Percentiles rank a stretch among this genome's conserved stretches.
phyloP scores from a whole-genome alignment of 1,140 invertebrate species.

The Diorhabda carinulata region DNA sequence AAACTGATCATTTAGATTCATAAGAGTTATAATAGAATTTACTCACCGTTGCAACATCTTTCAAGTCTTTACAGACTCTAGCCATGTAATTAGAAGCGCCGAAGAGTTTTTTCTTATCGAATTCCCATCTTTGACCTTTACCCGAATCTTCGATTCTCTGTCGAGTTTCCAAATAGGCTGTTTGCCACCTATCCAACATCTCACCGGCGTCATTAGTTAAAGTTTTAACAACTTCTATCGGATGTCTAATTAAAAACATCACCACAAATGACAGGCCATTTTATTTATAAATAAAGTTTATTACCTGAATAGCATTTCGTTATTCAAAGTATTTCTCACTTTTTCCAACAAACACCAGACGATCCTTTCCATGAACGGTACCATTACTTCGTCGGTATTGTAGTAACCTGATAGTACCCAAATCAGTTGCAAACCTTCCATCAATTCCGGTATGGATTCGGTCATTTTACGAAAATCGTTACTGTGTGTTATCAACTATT shows the following conservation, averaged over 20 bases:
- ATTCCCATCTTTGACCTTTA: slow-evolving; percentile 84
- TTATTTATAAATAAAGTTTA: slow-evolving; percentile 25
- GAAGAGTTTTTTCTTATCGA: slow-evolving; percentile 76
- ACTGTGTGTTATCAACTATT: slow-evolving; percentile 33
- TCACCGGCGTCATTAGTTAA: slow-evolving; percentile 51
- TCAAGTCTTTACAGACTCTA: slow-evolving; percentile 71
- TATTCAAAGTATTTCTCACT: slow-evolving; percentile 66
- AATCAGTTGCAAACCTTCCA: slow-evolving; percentile 79
- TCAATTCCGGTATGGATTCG: slow-evolving; percentile 69
- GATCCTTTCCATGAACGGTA: slow-evolving; percentile 72
- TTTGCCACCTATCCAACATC: slow-evolving; percentile 75
- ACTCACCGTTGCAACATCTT: slow-evolving; percentile 65
- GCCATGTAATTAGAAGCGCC: slow-evolving; percentile 79
- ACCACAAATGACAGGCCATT: neutral
- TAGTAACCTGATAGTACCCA: slow-evolving; percentile 77
- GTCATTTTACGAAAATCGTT: slow-evolving; percentile 67
- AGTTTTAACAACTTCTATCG: slow-evolving; percentile 30
- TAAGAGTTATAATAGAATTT: too few relatives aligned
- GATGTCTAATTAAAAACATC: slow-evolving; percentile 22
- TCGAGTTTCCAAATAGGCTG: slow-evolving; percentile 67
- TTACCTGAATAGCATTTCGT: slow-evolving; percentile 69
- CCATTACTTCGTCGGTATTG: slow-evolving; percentile 69
- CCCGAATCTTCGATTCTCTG: slow-evolving; percentile 77
- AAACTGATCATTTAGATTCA: too few relatives aligned
- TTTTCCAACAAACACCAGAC: slow-evolving; percentile 75